Conservation (phyloP, 2,797 vertebrate species). For the Neosalanx taihuensis region DNA sequence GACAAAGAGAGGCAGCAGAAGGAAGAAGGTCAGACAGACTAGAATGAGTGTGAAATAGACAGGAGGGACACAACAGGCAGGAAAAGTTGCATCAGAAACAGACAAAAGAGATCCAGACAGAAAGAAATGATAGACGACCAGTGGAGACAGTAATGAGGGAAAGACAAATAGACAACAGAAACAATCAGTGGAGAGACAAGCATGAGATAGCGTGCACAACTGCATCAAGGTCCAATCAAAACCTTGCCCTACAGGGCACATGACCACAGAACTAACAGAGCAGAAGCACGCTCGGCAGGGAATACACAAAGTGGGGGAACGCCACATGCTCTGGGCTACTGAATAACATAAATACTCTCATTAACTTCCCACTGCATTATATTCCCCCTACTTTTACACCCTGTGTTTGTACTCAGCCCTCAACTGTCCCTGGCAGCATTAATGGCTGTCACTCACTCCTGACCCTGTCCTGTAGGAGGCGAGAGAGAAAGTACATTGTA, state of each 20-base stretch:
- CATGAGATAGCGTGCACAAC: not conserved
- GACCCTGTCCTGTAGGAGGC: not conserved
- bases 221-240: not conserved
- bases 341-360: not conserved
- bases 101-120: too few relatives aligned
- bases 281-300: not conserved
- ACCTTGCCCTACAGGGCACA: not conserved
- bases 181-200: not conserved
- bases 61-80: not conserved
- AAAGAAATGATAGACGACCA: too few relatives aligned
- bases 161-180: not conserved
- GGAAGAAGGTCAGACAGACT: not conserved
- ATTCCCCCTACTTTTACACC: not conserved
- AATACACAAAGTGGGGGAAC: not conserved
- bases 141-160: too few relatives aligned
- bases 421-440: not conserved
- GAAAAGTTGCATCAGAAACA: too few relatives aligned
- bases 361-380: not conserved
- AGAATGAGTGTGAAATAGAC: not conserved
- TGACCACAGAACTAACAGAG: slow-evolving; percentile 1
- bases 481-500: not conserved
- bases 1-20: not conserved
- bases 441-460: not conserved
- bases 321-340: not conserved
- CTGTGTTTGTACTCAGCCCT: not conserved